phyloP scores from a whole-genome alignment of 2,113 vertebrate genomes.

The Tor tambroides region DNA sequence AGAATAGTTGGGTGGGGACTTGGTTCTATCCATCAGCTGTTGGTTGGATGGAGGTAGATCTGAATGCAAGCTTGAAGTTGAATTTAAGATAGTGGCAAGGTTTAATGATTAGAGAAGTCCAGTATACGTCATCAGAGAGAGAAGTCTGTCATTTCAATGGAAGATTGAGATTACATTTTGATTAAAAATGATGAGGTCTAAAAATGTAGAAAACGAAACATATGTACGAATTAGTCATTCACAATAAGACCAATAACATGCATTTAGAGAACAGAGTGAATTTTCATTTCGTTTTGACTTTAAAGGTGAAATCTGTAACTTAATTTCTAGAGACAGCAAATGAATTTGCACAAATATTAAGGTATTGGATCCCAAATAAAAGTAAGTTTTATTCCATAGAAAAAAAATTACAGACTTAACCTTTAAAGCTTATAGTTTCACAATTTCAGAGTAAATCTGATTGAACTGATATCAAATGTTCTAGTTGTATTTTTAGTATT shows the following conservation, averaged over 20 bases:
- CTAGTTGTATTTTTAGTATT: too few species aligned
- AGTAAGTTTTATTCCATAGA: too few species aligned
- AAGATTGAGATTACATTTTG: background rate
- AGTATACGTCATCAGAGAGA: background rate
- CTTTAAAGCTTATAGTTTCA: background rate
- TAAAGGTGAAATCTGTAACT: background rate
- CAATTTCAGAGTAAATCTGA: background rate
- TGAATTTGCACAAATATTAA: background rate
- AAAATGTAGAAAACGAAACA: background rate
- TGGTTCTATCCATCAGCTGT: background rate
- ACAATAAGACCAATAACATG: background rate
- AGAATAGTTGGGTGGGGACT: background rate
- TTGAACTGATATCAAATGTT: background rate
- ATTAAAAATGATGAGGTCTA: background rate
- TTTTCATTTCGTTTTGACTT: background rate
- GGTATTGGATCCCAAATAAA: too few species aligned
- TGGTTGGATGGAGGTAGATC: background rate
- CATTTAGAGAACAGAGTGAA: background rate
- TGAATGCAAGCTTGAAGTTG: background rate
- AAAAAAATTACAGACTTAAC: background rate
- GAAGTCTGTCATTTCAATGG: background rate
- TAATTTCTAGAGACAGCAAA: background rate
- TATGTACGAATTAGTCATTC: background rate
- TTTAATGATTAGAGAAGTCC: background rate
- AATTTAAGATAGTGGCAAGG: background rate